Base-by-base conservation (phyloP, 2,113 vertebrate genomes). In the Lagopus leucura region DNA sequence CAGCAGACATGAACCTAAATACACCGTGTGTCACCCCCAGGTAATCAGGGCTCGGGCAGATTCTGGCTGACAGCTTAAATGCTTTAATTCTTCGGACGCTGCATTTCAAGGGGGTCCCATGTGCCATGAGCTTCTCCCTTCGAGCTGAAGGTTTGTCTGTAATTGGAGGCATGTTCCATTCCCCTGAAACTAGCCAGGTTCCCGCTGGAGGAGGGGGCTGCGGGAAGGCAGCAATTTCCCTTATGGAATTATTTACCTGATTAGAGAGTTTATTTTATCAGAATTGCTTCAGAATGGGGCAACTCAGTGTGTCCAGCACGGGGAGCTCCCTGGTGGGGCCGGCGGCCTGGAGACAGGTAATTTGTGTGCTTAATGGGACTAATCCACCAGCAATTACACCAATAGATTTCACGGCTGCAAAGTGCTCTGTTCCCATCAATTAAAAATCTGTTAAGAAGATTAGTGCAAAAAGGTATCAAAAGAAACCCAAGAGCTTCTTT, bases 11-110 rank as follows among this genome's bases (percentile, higher is more conserved):
- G 93, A 99, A 98, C 98, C 98, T 98, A 98, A 99, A 99, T 98
- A 98, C 58, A 94, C 98, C 96, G 97, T 97, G 96, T 93, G 98
- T 98, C 94, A 92, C 94, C 98, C 98, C 97, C 98, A 96, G 97
- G 98, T 99, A 98, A 99, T 99, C 98, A 98, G 97, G 97, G 98
- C 97, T 97, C 95, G 97, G 97, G 97, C 97, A 97, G 97, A 98
- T 98, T 98, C 97, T 54, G 98, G 97, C 97, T 98, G 98, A 99
- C 98, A 98, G 98, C 97, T 98, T 98, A 98, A 98, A 98, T 98
- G 98, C 98, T 98, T 98, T 96, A 97, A 98, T 98, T 98, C 93
- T 93, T 95, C 3, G n/a, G 72, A 76, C 42, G 2, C 90, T 73
- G 75, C 0, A 16, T 92, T 48, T 82, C 17, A 8, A 95, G 89